These are phyloP conservation scores for Chascanopsetta lugubris DNA, from an alignment of 2,113 vertebrate species.

Conservation along the genomic window DNA sequence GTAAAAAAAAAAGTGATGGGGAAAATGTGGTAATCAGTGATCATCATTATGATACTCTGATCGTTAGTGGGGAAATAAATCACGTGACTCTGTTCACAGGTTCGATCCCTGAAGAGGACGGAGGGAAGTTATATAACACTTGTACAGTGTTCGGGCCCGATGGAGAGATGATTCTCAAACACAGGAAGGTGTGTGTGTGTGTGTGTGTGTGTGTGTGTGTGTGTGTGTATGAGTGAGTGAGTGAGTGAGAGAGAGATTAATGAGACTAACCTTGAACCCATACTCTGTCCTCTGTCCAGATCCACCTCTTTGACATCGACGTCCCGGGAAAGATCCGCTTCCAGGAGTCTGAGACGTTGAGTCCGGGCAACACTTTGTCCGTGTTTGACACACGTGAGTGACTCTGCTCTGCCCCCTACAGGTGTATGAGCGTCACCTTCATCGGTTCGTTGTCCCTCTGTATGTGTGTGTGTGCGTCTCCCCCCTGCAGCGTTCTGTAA, in stretches of 20 bases:
- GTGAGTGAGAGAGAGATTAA: background rate
- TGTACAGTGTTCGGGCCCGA: conserved; percentile 93
- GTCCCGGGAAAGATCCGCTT: conserved; percentile 95
- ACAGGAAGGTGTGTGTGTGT: conserved; percentile 87
- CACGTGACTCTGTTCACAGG: conserved; percentile 76
- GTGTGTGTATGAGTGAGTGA: too few relatives aligned
- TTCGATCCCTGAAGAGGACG: conserved; percentile 94
- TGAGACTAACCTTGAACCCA: background rate
- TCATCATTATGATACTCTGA: too few relatives aligned
- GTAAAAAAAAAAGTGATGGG: too few relatives aligned
- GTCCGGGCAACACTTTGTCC: conserved; percentile 88
- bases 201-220: conserved; percentile 71
- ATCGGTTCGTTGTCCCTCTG: background rate
- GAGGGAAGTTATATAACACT: conserved; percentile 92
- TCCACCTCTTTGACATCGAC: conserved; percentile 96
- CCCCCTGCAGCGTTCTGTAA: conserved; percentile 89
- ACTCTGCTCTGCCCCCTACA: background rate
- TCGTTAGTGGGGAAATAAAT: background rate
- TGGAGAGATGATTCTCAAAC: conserved; percentile 87
- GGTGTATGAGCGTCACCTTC: background rate
- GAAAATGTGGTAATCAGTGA: too few relatives aligned
- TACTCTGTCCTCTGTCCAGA: conserved; percentile 75
- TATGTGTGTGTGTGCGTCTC: too few relatives aligned
- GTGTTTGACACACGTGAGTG: conserved; percentile 92
- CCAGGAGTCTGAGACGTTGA: conserved; percentile 94